A percentile compares a stretch with the other conserved stretches of the same genome.
Conservation (phyloP, 2,113 vertebrate genomes). For the Sakesphorus luctuosus region DNA sequence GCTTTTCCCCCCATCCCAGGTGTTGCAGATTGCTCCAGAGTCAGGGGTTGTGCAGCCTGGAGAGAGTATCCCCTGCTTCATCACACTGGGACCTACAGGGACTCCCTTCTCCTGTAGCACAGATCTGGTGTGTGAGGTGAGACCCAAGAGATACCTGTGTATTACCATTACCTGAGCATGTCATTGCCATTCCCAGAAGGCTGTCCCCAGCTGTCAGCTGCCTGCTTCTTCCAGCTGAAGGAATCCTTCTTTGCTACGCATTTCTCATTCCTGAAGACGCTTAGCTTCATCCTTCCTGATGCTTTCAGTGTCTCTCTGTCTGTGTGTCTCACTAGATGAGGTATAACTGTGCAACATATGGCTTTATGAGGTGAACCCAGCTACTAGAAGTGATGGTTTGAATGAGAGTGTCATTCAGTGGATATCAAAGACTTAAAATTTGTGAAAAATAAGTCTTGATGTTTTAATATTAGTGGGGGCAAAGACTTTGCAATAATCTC, state of each 20-base stretch:
- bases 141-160: not conserved
- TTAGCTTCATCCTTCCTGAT: not conserved
- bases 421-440: not conserved
- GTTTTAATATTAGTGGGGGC: not conserved
- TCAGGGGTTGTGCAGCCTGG: slow-evolving; percentile 78
- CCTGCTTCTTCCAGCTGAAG: not conserved
- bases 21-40: slow-evolving; percentile 79
- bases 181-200: not conserved
- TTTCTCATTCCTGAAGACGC: not conserved
- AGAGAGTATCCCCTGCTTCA: slow-evolving; percentile 77
- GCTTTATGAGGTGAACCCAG: not conserved
- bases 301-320: not conserved
- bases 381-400: not conserved
- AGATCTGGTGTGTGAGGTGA: slow-evolving; percentile 89
- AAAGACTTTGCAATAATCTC: not conserved
- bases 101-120: slow-evolving; percentile 76
- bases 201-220: not conserved
- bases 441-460: not conserved
- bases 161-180: not conserved
- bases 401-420: not conserved
- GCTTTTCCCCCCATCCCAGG: slow-evolving; percentile 3
- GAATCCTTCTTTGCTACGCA: not conserved
- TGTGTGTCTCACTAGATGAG: not conserved
- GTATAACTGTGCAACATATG: not conserved
- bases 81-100: slow-evolving; percentile 78